phyloP scores from a whole-genome alignment of 2,888 invertebrate genomes.

The Eulithis prunata region DNA sequence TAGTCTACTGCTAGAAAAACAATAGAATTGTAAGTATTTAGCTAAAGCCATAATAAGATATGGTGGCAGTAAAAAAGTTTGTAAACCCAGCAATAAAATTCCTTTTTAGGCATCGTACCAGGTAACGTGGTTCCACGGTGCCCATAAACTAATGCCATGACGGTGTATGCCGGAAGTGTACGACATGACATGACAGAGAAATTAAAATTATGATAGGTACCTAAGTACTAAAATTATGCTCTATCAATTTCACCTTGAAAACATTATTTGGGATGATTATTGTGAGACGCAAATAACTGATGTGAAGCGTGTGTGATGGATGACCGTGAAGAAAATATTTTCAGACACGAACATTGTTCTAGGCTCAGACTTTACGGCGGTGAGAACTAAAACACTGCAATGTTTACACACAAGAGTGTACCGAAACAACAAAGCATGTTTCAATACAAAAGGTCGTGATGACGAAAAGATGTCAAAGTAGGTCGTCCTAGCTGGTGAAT shows the following conservation, averaged over 20 bases:
- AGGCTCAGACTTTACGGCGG: conserved; percentile 28
- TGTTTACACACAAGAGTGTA: neutral
- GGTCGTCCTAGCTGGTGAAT: no score
- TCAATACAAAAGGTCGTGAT: neutral
- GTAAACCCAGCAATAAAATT: conserved; percentile 23
- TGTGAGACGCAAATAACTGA: neutral
- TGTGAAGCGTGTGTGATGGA: conserved; percentile 22
- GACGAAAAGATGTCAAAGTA: neutral
- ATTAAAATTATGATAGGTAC: no score
- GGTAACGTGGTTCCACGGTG: no score
- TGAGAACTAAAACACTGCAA: conserved; percentile 14
- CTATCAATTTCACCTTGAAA: neutral
- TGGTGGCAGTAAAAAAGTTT: conserved; percentile 9
- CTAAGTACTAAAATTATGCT: no score
- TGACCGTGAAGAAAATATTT: conserved; percentile 40
- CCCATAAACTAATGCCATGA: no score
- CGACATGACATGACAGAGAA: no score
- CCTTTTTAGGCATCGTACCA: conserved; percentile 2
- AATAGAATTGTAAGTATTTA: conserved; percentile 33
- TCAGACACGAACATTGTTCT: conserved; percentile 37
- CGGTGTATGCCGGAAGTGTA: no score
- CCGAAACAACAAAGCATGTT: neutral
- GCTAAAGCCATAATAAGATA: conserved; percentile 21
- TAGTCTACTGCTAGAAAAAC: conserved; percentile 34
- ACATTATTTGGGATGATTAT: neutral